phyloP scores from a whole-genome alignment of 2,888 invertebrate species.

The Apocheima hispidaria region DNA sequence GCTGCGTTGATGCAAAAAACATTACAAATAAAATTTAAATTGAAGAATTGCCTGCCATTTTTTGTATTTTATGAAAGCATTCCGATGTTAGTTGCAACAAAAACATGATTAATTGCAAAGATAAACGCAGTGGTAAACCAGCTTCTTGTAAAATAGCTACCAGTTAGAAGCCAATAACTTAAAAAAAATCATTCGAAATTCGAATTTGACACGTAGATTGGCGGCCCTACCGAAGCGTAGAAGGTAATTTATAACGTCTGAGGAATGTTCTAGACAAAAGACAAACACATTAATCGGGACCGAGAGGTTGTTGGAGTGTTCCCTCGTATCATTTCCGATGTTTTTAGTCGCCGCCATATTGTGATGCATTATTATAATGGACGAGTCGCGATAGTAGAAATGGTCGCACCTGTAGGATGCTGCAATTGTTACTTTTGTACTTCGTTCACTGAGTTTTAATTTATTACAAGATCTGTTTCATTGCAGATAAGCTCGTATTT shows the following conservation, averaged over 20 bases:
- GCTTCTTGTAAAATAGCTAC: conserved; percentile 31
- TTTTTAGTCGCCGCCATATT: conserved; percentile 65
- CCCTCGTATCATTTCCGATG: conserved; percentile 59
- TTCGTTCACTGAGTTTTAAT: conserved; percentile 10
- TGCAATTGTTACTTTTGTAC: conserved; percentile 42
- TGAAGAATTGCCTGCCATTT: conserved; percentile 5
- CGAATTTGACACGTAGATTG: conserved; percentile 47
- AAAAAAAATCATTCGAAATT: conserved; percentile 41
- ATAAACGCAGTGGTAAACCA: conserved; percentile 34
- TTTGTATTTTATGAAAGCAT: conserved; percentile 8
- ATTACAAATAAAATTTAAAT: conserved; percentile 19
- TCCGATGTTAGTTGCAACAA: conserved; percentile 26
- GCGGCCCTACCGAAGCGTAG: conserved; percentile 55
- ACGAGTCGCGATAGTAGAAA: conserved; percentile 53
- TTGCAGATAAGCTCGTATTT: conserved; percentile 16
- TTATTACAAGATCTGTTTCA: conserved; percentile 9
- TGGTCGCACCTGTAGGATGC: conserved; percentile 58
- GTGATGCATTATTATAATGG: conserved; percentile 74
- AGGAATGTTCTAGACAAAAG: conserved; percentile 68
- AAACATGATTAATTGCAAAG: conserved; percentile 39
- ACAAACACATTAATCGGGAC: conserved; percentile 73
- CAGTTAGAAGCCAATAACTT: conserved; percentile 29
- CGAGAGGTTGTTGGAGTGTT: conserved; percentile 58
- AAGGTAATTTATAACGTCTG: conserved; percentile 52
- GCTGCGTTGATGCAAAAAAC: conserved; percentile 31